A percentile compares a stretch with the other conserved stretches of the same genome.
These are phyloP conservation scores for Acrocera orbiculus DNA, from an alignment of 2,888 invertebrate species.

Conservation along the genomic window DNA sequence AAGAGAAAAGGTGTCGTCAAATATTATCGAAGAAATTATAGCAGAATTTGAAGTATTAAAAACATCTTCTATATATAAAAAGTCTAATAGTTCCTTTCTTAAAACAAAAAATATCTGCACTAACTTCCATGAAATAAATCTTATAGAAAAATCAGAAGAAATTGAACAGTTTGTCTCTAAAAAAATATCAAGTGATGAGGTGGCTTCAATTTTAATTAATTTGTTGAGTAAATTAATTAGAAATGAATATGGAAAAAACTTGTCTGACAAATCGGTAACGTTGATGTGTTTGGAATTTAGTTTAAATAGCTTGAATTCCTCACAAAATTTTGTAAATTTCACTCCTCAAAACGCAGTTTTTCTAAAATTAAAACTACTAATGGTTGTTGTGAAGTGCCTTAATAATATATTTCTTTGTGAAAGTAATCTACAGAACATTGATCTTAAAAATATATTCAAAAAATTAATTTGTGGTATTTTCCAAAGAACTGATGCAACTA, in stretches of 20 bases:
- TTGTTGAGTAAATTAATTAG: conserved; percentile 22
- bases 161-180: conserved; percentile 15
- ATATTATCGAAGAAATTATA: too few relatives aligned
- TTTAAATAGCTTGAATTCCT: conserved; percentile 19
- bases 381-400: conserved; percentile 21
- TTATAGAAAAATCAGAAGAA: conserved; percentile 6
- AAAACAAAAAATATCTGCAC: too few relatives aligned
- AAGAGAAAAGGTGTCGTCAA: background rate
- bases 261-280: conserved; percentile 20
- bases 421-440: conserved; percentile 17
- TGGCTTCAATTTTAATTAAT: conserved; percentile 24
- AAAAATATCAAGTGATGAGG: conserved; percentile 22
- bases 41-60: too few relatives aligned
- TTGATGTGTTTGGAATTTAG: conserved; percentile 24
- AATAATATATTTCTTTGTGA: conserved; percentile 23
- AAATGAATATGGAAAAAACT: conserved; percentile 18
- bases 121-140: background rate
- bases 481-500: background rate
- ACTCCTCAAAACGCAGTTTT: conserved; percentile 17
- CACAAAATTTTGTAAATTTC: conserved; percentile 11
- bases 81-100: too few relatives aligned
- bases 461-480: conserved; percentile 11
- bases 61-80: too few relatives aligned
- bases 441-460: conserved; percentile 20
- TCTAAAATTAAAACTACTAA: conserved; percentile 23